A percentile compares a stretch with the other conserved stretches of the same genome.
These are phyloP conservation scores for Paguma larvata DNA, from an alignment of 2,797 vertebrate species.

Conservation along the genomic window DNA sequence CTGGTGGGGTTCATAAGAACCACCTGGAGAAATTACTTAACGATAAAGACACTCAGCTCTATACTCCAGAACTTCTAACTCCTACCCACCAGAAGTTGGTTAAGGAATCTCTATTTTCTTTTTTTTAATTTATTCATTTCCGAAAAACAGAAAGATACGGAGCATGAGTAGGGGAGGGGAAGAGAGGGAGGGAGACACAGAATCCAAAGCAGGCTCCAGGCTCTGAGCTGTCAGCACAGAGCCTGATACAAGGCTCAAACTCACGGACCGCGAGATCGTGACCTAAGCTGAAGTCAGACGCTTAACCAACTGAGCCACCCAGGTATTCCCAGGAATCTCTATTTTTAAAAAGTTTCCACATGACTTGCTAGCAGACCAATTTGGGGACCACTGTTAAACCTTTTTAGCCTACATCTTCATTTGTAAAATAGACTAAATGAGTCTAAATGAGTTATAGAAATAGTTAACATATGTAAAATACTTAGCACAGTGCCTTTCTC, in stretches of 20 bases:
- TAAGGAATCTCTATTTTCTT: not conserved
- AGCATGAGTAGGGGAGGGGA: too few relatives aligned
- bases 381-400: not conserved
- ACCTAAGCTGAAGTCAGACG: too few relatives aligned
- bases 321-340: not conserved
- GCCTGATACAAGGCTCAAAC: too few relatives aligned
- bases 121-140: too few relatives aligned
- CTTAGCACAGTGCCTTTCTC: not conserved
- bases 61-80: not conserved
- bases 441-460: not conserved
- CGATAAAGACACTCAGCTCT: not conserved
- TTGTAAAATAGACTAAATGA: not conserved
- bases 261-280: too few relatives aligned
- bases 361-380: not conserved
- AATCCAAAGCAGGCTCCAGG: too few relatives aligned
- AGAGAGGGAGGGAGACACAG: too few relatives aligned
- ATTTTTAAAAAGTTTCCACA: not conserved
- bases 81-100: not conserved
- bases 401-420: not conserved
- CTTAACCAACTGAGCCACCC: too few relatives aligned
- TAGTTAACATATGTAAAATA: conserved; percentile 9
- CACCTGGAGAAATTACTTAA: too few relatives aligned
- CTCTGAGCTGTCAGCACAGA: too few relatives aligned
- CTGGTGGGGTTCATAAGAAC: not conserved
- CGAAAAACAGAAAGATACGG: too few relatives aligned